Base-by-base conservation (phyloP, 1,140 invertebrate species). In the Ceratina japonica region DNA sequence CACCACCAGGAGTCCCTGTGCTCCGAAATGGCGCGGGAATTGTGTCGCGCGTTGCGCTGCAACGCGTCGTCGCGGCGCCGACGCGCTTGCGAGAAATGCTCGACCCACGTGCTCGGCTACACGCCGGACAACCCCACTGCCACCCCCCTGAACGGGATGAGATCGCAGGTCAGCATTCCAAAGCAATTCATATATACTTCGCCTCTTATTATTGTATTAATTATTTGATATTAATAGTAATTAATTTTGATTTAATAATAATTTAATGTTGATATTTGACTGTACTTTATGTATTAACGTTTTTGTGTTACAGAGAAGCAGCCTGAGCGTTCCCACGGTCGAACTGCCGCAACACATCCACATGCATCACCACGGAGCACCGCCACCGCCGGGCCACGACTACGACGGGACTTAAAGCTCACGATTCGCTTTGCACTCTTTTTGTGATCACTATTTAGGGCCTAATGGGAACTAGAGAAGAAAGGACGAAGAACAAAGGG, bases 11-110 rank as follows among this genome's bases (percentile, higher is more conserved):
- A 97, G 89, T 97, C 97, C 2, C 88, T 97, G 12, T 97, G 96
- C 91, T 94, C 95, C 0, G 96, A 97, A 92, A 97, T 97, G 96
- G 94, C 94, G 24, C 95, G 96, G 78, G 96, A 97, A 89, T 89
- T 97, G 22, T 95, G 95, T 79, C 97, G 97, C 84, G 96, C 96
- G 18, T 91, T 97, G 63, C 92, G 94, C 75, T 97, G 96, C 87
- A 92, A 94, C 56, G 95, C 95, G 2, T 96, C 96, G 20, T 92
- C 94, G 58, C 94, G 95, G 73, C 93, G 93, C 65, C 93, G 93
- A 78, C 91, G 95, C 69, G 94, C 95, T 83, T 96, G 96, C 89
- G 95, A 95, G 64, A 94, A 95, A 88, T 96, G 95, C 87, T 90
- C 94, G 54, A 92, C 94, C 18, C 92, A 93, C 64, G 86, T 89